These are phyloP conservation scores for Microctenopoma steveboyesi DNA, from an alignment of 2,797 vertebrate species.

Conservation along the genomic window DNA sequence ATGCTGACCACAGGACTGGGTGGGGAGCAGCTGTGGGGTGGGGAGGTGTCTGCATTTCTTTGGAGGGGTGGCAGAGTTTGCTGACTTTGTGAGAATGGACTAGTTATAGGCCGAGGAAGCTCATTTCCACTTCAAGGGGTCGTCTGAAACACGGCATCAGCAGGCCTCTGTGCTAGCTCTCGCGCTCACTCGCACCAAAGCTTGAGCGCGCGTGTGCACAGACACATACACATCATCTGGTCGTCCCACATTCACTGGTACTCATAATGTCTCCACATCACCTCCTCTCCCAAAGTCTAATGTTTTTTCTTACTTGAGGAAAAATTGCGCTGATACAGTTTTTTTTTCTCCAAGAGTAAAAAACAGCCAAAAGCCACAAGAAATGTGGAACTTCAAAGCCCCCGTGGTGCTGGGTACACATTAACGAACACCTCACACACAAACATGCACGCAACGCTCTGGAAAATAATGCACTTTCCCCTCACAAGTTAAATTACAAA, in stretches of 20 bases:
- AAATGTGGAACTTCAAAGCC: conserved; percentile 65
- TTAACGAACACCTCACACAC: conserved; percentile 70
- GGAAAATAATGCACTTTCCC: conserved; percentile 46
- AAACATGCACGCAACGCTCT: conserved; percentile 33
- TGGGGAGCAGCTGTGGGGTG: conserved; percentile 19
- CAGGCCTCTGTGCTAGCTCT: conserved; percentile 73
- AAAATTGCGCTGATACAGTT: conserved; percentile 77
- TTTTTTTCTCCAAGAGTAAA: conserved; percentile 65
- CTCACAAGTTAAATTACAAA: conserved; percentile 46
- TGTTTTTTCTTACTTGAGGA: conserved; percentile 74
- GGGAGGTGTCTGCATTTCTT: conserved; percentile 52
- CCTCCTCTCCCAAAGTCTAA: conserved; percentile 57
- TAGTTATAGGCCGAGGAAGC: conserved; percentile 73
- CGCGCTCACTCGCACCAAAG: conserved; percentile 27
- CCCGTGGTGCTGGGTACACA: conserved; percentile 51
- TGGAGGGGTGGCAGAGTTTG: conserved; percentile 67
- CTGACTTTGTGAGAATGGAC: conserved; percentile 81
- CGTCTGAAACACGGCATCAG: conserved; percentile 83
- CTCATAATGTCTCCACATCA: conserved; percentile 54
- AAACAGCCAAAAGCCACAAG: conserved; percentile 74
- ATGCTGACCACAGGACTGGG: conserved; percentile 71
- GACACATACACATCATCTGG: conserved; percentile 41
- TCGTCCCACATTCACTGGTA: conserved; percentile 52
- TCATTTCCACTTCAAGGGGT: conserved; percentile 85
- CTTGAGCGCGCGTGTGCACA: conserved; percentile 13